These are phyloP conservation scores for Romanogobio albipinnatus DNA, from an alignment of 2,113 vertebrate genomes.

Conservation along the genomic window DNA sequence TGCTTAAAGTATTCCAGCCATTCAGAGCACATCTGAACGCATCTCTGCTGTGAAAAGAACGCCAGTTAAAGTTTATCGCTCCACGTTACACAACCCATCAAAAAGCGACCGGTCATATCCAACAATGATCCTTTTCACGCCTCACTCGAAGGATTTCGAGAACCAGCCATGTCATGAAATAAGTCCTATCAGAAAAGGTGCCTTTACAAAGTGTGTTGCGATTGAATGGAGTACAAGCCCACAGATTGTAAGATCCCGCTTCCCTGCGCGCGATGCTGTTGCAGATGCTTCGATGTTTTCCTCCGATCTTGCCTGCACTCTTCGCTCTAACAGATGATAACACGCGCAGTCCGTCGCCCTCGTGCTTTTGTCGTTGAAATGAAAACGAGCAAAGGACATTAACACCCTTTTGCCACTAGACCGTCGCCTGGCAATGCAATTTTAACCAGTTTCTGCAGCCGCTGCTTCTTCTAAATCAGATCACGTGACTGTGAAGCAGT, in stretches of 20 bases:
- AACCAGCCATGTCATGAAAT: slow-evolving; percentile 11
- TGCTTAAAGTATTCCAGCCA: slow-evolving; percentile 29
- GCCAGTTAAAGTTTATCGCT: slow-evolving; percentile 64
- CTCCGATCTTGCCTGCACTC: background rate
- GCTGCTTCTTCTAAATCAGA: slow-evolving; percentile 70
- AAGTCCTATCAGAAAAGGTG: background rate
- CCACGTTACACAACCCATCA: slow-evolving; percentile 63
- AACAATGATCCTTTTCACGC: slow-evolving; percentile 9
- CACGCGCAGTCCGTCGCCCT: background rate
- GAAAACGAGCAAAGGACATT: slow-evolving; percentile 14
- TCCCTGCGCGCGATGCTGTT: slow-evolving; percentile 20
- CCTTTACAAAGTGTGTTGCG: background rate
- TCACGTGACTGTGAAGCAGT: slow-evolving; percentile 80
- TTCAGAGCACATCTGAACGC: slow-evolving; percentile 14
- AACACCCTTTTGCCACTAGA: slow-evolving; percentile 49
- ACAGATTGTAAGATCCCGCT: slow-evolving; percentile 18
- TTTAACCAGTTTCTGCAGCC: slow-evolving; percentile 67
- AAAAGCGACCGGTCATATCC: slow-evolving; percentile 43
- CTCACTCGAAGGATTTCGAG: background rate
- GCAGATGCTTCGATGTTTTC: slow-evolving; percentile 34
- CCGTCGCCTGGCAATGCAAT: slow-evolving; percentile 44
- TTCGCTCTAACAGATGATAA: background rate
- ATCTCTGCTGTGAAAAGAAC: slow-evolving; percentile 49
- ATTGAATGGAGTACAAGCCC: slow-evolving; percentile 4
- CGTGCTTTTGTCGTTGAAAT: background rate